Base-by-base conservation (phyloP, 2,113 vertebrate genomes). In the Scolopax mira region DNA sequence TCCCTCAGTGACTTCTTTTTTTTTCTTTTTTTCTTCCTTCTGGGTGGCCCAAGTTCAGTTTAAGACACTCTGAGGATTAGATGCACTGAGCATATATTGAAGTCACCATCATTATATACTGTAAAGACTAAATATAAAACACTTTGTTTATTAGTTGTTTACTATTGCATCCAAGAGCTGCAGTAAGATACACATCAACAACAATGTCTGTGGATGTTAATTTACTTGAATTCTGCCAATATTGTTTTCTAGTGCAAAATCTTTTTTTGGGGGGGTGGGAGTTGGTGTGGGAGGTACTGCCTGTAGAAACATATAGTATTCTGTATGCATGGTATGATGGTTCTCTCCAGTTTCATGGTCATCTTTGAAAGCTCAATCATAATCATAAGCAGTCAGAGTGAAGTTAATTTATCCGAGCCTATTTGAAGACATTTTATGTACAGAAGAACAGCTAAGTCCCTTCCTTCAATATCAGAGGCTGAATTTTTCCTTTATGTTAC, bases 301-400 rank as follows among this genome's bases (percentile, higher is more conserved):
- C 57, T 61, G 35, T 18, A 44, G 52, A 61, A 82, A 65, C 21
- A 83, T 61, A 83, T 61, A 33, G 31, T 58, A 16, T 60, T 87
- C 14, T 35, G 19, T n/a, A 24, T 60, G 48, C 42, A 67, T 60
- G n/a, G n/a, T n/a, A n/a, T 62, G 51, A 51, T 42, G 28, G 8
- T 48, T 44, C 33, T 87, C 27, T 69, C 12, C 21, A 52, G 33
- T 60, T 85, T 88, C 65, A 5, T 22, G 19, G 39, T 13, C 24
- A 61, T 23, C 65, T 94, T 79, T 94, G 61, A 95, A 81, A 94
- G 78, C 57, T 75, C 87, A 95, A 7, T 91, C 61, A 90, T 70
- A 58, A 66, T 30, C 52, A 44, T 27, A 81, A 78, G 22, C 30
- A 86, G 65, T 60, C 48, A 93, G 49, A 79, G 42, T 60, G 70